These are phyloP conservation scores for Euura lappo DNA, from an alignment of 1,140 invertebrate species.

Conservation along the genomic window DNA sequence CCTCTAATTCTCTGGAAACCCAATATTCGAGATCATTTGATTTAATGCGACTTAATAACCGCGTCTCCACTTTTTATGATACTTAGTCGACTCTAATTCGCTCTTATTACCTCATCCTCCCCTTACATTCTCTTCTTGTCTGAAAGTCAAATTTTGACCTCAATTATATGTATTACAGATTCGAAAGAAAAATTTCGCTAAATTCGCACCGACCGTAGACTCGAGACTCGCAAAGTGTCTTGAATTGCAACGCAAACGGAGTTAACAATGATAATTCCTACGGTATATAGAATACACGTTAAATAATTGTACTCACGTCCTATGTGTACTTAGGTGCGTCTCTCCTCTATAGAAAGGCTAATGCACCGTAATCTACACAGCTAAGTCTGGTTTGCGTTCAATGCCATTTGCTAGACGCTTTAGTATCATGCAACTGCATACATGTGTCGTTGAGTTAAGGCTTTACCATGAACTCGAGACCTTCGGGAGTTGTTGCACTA, in stretches of 20 bases:
- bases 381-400: background rate
- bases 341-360: background rate
- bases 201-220: too few species aligned
- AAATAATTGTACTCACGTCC: too few species aligned
- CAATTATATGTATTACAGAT: too few species aligned
- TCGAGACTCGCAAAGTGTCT: too few species aligned
- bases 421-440: background rate
- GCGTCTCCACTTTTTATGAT: background rate
- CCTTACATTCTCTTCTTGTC: too few species aligned
- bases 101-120: background rate
- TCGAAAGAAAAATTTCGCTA: too few species aligned
- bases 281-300: too few species aligned
- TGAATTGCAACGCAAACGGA: too few species aligned
- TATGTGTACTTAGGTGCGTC: too few species aligned
- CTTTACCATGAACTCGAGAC: slow-evolving; percentile 1
- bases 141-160: too few species aligned
- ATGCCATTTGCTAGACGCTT: background rate
- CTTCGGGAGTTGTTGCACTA: background rate
- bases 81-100: background rate
- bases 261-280: too few species aligned
- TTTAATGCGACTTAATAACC: background rate
- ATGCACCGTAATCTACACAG: background rate
- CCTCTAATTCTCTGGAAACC: background rate
- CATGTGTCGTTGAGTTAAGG: background rate
- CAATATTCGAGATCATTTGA: background rate